Conservation (phyloP, 2,113 vertebrate species). For the Phoenicopterus ruber region DNA sequence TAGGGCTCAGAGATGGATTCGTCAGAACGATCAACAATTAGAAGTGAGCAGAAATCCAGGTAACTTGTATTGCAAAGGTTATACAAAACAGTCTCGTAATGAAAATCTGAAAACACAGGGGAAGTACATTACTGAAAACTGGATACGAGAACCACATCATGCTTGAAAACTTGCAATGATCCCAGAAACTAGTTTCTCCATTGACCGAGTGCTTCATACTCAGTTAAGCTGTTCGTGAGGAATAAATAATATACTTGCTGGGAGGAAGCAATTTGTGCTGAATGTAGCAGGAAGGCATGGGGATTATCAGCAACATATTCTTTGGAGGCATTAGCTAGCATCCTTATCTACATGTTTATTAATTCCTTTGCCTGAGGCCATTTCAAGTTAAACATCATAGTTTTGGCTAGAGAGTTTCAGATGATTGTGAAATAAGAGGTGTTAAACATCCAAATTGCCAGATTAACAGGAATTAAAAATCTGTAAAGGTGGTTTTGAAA, state of each 20-base stretch:
- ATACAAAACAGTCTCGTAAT: neutral
- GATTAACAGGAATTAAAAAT: neutral
- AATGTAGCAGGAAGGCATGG: neutral
- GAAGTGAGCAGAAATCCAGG: constrained; percentile 73
- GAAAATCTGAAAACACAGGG: neutral
- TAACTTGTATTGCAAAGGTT: neutral
- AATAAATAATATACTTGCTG: neutral
- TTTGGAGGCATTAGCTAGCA: neutral
- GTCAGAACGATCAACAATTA: constrained; percentile 16
- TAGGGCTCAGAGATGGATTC: constrained; percentile 66
- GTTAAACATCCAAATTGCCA: neutral
- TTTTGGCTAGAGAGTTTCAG: neutral
- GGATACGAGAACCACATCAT: neutral
- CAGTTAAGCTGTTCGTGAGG: neutral
- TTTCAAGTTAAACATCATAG: neutral
- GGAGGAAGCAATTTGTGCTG: neutral
- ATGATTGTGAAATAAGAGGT: neutral
- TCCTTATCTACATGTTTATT: neutral
- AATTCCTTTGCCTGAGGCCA: neutral
- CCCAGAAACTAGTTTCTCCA: neutral
- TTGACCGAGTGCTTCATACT: neutral
- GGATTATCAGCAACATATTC: neutral
- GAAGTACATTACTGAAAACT: neutral
- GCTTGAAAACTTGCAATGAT: neutral
- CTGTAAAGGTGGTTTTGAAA: neutral